Conservation (phyloP, 1,140 invertebrate species). For the Glossosoma conforme region DNA sequence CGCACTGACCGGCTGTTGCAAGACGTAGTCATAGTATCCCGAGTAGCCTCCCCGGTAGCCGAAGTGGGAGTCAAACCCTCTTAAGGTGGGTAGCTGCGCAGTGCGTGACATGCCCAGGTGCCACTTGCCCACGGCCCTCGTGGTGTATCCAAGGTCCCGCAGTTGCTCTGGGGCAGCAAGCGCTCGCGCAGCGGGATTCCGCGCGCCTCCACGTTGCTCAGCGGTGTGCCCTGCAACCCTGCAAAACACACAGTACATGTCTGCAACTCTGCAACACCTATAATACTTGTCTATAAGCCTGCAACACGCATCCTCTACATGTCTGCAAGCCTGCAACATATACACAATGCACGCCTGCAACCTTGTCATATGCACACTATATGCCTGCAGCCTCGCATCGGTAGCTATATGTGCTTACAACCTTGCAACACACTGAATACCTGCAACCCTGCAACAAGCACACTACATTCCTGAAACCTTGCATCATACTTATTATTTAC, state of each 20-base stretch:
- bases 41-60: slow-evolving; percentile 79
- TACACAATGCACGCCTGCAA: too few relatives aligned
- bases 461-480: slow-evolving; percentile 6
- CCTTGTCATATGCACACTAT: too few relatives aligned
- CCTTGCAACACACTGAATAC: too few relatives aligned
- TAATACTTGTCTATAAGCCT: too few relatives aligned
- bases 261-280: too few relatives aligned
- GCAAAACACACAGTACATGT: slow-evolving; percentile 31
- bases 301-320: too few relatives aligned
- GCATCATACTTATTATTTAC: not conserved
- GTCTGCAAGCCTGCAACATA: too few relatives aligned
- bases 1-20: slow-evolving; percentile 5
- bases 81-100: slow-evolving; percentile 67
- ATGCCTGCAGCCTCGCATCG: too few relatives aligned
- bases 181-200: slow-evolving; percentile 67
- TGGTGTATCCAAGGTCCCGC: slow-evolving; percentile 70
- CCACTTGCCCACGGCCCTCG: slow-evolving; percentile 87
- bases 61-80: slow-evolving; percentile 79
- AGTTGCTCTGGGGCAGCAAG: slow-evolving; percentile 70
- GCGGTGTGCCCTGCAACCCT: slow-evolving; percentile 77
- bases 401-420: too few relatives aligned
- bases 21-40: slow-evolving; percentile 62
- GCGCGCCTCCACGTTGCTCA: slow-evolving; percentile 66
- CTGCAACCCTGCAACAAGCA: too few relatives aligned
- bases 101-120: slow-evolving; percentile 70